These are phyloP conservation scores for Rhizomys pruinosus DNA, from an alignment of 2,113 vertebrate genomes.

Conservation along the genomic window DNA sequence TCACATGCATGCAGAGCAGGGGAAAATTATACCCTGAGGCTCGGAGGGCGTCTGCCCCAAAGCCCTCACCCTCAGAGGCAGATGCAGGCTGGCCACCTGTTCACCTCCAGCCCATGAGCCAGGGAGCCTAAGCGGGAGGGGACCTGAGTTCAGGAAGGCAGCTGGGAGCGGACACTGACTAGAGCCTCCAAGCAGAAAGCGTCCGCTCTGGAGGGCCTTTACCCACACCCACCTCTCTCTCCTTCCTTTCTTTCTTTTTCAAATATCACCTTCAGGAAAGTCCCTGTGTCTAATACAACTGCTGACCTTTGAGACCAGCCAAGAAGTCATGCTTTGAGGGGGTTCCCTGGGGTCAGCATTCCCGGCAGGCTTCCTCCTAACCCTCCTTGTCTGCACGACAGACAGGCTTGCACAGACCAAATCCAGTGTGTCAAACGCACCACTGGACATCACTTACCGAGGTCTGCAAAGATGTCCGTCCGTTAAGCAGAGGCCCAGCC, in stretches of 20 bases:
- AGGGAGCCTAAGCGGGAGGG: background rate
- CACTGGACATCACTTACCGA: background rate
- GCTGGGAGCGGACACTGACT: background rate
- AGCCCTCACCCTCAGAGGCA: background rate
- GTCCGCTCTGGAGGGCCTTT: background rate
- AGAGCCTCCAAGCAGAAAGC: background rate
- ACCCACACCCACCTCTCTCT: background rate
- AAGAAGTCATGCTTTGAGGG: background rate
- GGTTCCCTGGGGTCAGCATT: background rate
- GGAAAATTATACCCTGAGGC: slow-evolving; percentile 44
- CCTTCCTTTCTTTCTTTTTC: background rate
- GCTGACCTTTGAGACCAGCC: background rate
- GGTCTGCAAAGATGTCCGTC: background rate
- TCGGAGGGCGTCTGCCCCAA: background rate
- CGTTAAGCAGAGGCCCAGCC: background rate
- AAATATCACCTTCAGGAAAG: slow-evolving; percentile 67
- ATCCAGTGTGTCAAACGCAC: background rate
- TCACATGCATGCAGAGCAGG: slow-evolving; percentile 46
- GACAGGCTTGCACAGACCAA: background rate
- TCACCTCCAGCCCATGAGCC: background rate
- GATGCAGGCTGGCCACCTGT: slow-evolving; percentile 22
- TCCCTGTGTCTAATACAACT: slow-evolving; percentile 17
- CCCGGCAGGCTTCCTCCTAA: background rate
- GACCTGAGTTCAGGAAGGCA: background rate
- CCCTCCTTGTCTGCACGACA: background rate